Percentiles rank a stretch among this genome's conserved stretches.
These are phyloP conservation scores for Cotesia congregata DNA, from an alignment of 2,888 invertebrate species.

Conservation along the genomic window DNA sequence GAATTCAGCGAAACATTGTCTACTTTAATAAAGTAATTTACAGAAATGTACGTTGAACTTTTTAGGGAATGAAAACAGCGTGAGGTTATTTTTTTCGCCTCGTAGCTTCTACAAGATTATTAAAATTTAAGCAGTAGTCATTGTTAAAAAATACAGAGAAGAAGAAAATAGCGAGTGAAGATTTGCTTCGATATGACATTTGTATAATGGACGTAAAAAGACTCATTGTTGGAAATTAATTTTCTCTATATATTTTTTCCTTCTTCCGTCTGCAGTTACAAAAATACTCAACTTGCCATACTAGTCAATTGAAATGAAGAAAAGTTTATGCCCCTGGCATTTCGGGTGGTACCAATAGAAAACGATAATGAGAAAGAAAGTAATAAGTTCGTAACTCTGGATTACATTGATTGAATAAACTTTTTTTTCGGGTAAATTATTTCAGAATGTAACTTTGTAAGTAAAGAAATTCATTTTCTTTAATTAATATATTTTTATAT, in stretches of 20 bases:
- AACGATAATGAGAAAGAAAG: not conserved
- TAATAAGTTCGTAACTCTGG: not conserved
- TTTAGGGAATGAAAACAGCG: not conserved
- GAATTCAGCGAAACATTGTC: not conserved
- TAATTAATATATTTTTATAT: not conserved
- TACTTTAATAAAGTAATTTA: constrained; percentile 5
- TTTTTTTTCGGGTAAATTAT: not conserved
- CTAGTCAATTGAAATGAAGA: not conserved
- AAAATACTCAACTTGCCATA: not conserved
- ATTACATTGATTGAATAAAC: not conserved
- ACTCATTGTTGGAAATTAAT: not conserved
- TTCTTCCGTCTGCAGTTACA: not conserved
- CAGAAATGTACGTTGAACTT: not conserved
- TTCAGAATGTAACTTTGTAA: not conserved
- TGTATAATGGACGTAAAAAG: not conserved
- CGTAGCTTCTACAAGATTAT: not conserved
- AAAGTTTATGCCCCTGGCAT: not conserved
- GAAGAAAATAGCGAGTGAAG: not conserved
- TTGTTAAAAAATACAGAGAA: not conserved
- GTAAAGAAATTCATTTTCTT: not conserved
- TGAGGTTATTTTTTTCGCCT: not conserved
- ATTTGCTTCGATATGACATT: not conserved
- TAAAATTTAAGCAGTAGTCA: not conserved
- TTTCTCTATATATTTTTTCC: not conserved
- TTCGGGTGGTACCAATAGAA: not conserved